Evolutionary conservation across 2,888 invertebrate genomes (phyloP).

Genomic region (Megastigmus dorsalis): DNA sequence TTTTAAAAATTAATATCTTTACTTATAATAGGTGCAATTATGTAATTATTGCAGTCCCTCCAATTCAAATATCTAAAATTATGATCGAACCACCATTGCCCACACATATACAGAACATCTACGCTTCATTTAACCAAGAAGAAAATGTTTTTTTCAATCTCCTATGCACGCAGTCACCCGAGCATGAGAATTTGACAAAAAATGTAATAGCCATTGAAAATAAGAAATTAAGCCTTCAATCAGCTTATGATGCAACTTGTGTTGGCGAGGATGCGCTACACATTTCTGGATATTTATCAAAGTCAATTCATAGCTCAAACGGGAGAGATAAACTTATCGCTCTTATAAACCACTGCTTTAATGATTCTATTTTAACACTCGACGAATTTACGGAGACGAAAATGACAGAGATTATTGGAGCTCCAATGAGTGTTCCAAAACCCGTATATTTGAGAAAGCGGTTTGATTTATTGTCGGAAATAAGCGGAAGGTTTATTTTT

Average conservation of each 20-base stretch:
- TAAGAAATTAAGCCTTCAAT: slow-evolving; percentile 51
- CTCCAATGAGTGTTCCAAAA: slow-evolving; percentile 60
- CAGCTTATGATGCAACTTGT: slow-evolving; percentile 59
- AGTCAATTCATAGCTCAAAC: background rate
- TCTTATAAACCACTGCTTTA: slow-evolving; percentile 55
- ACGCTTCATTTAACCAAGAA: slow-evolving; percentile 52
- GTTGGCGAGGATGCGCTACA: slow-evolving; percentile 15
- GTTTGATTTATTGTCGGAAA: slow-evolving; percentile 53
- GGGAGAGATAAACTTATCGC: slow-evolving; percentile 23
- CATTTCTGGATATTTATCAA: slow-evolving; percentile 60
- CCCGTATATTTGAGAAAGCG: slow-evolving; percentile 57
- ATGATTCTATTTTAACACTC: background rate
- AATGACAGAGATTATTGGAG: slow-evolving; percentile 35
- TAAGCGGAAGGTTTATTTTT: slow-evolving; percentile 57
- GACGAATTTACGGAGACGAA: slow-evolving; percentile 47
- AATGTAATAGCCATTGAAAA: slow-evolving; percentile 56
- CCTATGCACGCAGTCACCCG: slow-evolving; percentile 54
- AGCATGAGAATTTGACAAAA: slow-evolving; percentile 46
- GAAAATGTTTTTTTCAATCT: slow-evolving; percentile 59
- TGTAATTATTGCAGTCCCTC: slow-evolving; percentile 63
- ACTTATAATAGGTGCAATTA: slow-evolving; percentile 64
- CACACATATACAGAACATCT: slow-evolving; percentile 41
- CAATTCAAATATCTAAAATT: slow-evolving; percentile 58
- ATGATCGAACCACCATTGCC: slow-evolving; percentile 55
- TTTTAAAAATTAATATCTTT: no score